phyloP scores from a whole-genome alignment of 2,797 vertebrate species.

The Meriones psammophilus region DNA sequence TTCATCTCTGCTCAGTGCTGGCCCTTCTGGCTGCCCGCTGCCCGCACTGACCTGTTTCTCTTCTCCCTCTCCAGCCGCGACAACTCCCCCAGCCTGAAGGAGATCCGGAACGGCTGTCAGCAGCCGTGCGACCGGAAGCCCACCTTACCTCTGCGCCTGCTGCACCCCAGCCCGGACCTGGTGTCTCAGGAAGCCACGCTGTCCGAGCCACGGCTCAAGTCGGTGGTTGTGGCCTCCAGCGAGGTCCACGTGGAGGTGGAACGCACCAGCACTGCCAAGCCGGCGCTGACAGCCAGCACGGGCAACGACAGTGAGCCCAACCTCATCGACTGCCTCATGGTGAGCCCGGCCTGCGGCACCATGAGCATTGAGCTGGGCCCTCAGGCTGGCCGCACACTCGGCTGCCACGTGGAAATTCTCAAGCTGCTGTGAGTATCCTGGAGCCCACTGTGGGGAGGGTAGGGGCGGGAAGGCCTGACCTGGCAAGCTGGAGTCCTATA shows the following conservation, averaged over 20 bases:
- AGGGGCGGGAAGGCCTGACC: accelerated
- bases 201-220: slow-evolving; percentile 90
- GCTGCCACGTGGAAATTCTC: slow-evolving; percentile 98
- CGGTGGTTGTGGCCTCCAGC: slow-evolving; percentile 95
- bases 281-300: slow-evolving; percentile 91
- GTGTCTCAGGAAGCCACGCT: slow-evolving; percentile 91
- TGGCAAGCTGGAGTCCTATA: accelerated
- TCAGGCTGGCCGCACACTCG: slow-evolving; percentile 97
- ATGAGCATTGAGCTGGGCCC: slow-evolving; percentile 98
- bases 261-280: slow-evolving; percentile 95
- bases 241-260: slow-evolving; percentile 98
- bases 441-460: accelerated
- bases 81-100: slow-evolving; percentile 99
- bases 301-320: slow-evolving; percentile 97
- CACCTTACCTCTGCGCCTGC: slow-evolving; percentile 95
- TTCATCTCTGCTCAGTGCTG: neutral
- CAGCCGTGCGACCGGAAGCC: slow-evolving; percentile 98
- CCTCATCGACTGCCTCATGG: slow-evolving; percentile 99
- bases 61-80: slow-evolving; percentile 90
- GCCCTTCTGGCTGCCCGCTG: neutral
- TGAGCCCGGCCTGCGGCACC: slow-evolving; percentile 96
- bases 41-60: neutral
- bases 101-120: slow-evolving; percentile 98
- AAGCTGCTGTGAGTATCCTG: slow-evolving; percentile 97
- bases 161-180: slow-evolving; percentile 93